A percentile compares a stretch with the other conserved stretches of the same genome.
Evolutionary conservation across 2,113 vertebrate genomes (phyloP).

Genomic region (Microcebus lehilahytsara): DNA sequence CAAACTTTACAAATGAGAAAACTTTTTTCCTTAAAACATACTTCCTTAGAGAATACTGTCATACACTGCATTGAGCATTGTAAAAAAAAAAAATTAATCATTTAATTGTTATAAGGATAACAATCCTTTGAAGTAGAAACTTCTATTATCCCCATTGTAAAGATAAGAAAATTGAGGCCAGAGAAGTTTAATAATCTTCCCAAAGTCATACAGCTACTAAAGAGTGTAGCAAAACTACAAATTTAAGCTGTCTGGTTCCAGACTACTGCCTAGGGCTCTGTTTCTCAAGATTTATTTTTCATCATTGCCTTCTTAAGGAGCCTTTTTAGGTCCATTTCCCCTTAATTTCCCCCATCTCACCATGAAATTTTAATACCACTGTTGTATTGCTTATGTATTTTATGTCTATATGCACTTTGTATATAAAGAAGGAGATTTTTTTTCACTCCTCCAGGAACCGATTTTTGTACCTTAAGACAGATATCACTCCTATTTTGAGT

Average conservation of each 20-base stretch:
- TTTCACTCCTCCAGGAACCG: background rate
- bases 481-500: background rate
- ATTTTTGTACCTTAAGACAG: background rate
- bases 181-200: background rate
- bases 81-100: background rate
- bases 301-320: background rate
- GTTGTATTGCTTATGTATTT: background rate
- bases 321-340: background rate
- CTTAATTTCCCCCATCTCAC: background rate
- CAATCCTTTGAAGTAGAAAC: background rate
- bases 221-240: background rate
- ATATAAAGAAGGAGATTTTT: background rate
- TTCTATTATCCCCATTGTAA: background rate
- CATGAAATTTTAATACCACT: background rate
- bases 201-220: background rate
- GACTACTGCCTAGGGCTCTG: background rate
- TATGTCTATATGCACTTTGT: background rate
- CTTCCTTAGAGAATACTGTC: background rate
- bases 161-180: background rate
- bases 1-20: background rate
- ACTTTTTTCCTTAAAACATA: background rate
- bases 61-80: background rate
- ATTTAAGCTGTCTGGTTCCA: background rate
- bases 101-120: background rate
- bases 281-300: background rate